Evolutionary conservation across 64 coral and sea anemone genomes (phyloP), one percentile per base, ranked within the genome.

Genomic region (Cladopsammia gracilis): DNA sequence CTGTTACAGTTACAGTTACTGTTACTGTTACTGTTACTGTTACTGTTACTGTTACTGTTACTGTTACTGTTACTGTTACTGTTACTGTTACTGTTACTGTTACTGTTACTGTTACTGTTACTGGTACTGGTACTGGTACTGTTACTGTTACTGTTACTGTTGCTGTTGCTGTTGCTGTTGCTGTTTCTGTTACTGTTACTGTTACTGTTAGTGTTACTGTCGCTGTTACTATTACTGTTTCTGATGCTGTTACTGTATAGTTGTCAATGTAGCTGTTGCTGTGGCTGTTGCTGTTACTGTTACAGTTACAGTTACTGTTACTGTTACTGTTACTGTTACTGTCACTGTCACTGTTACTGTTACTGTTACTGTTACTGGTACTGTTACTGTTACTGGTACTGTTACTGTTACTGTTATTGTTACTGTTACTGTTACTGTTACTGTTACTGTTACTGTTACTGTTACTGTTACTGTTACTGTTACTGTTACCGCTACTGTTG

Each of bases 41-140:
- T 81, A 10, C 52, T 59, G 9, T 13, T 81, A 25, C 46, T 81
- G 25, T 25, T 81, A 14, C 46, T 81, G 4, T 10, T 53, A 10
- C 51, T 53, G 10, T 10, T 53, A 53, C 51, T 53, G 10, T 53
- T 53, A 53, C 51, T 53, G 10, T 10, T 53, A 53, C 51, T 53
- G 10, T 10, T 53, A 10, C 51, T 54, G 11, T 0, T 54, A 54
- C 58, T 85, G 57, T 44, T 85, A 7, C 81, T 64, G 25, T 12
- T 85, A 19, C 23, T 85, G 61, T 44, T 65, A 4, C 58, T 64
- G 61, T 44, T 65, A 43, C 0, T 69, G 82, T 34, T 85, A 15
- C 60, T 62, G 82, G 22, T 65, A 7, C 60, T 68, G 62, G 18
- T 85, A 49, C 81, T 66, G 81, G n/a, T 85, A 42, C 59, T 59